A percentile compares a stretch with the other conserved stretches of the same genome.
Evolutionary conservation across 92 coral and sea anemone genomes (phyloP).

Genomic region (Porites evermanni): DNA sequence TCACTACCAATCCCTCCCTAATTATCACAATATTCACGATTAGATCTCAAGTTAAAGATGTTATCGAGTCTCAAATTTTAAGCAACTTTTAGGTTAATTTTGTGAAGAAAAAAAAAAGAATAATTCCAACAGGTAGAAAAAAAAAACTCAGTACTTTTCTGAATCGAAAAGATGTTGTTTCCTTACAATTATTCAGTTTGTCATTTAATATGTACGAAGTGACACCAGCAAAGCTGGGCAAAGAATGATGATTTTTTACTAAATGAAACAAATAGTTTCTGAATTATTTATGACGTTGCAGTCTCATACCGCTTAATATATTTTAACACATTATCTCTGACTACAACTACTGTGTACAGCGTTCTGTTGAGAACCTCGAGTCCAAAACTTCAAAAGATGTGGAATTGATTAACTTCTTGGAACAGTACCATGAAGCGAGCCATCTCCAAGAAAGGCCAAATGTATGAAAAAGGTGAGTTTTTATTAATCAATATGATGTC

Average conservation of each 20-base stretch:
- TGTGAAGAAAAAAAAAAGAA: not conserved
- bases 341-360: not conserved
- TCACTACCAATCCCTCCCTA: not conserved
- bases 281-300: constrained; percentile 12
- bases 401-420: too few species aligned
- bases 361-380: not conserved
- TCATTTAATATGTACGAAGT: not conserved
- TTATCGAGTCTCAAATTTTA: too few species aligned
- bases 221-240: not conserved
- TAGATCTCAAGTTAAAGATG: too few species aligned
- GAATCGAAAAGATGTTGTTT: not conserved
- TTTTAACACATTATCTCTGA: not conserved
- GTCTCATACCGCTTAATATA: constrained; percentile 11
- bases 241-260: not conserved
- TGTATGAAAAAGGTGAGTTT: too few species aligned
- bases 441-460: too few species aligned
- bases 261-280: constrained; percentile 1
- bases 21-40: not conserved
- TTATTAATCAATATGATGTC: too few species aligned
- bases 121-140: not conserved
- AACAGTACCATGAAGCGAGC: too few species aligned
- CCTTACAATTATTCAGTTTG: not conserved
- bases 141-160: not conserved
- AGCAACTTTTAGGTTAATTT: too few species aligned
- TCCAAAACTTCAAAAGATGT: too few species aligned